Conservation (phyloP, 2,888 invertebrate genomes). For the Tachina lurida region DNA sequence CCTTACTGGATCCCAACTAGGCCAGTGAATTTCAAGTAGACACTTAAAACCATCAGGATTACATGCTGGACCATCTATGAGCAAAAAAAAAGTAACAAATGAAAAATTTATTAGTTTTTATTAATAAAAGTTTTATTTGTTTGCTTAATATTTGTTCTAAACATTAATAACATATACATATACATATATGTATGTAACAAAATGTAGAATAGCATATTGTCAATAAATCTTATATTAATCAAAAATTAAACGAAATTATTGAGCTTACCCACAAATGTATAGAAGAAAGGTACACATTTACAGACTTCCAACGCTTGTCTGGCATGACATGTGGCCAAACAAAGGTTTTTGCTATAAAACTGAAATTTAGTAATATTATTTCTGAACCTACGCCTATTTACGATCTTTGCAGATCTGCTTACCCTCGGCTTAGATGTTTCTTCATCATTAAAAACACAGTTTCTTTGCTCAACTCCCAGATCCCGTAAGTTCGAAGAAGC, state of each 20-base stretch:
- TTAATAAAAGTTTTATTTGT: too few species aligned
- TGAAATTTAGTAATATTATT: constrained; percentile 49
- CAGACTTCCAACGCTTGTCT: constrained; percentile 84
- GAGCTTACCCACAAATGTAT: constrained; percentile 79
- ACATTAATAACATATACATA: too few species aligned
- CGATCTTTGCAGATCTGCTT: not conserved
- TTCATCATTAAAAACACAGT: constrained; percentile 84
- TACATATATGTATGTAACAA: too few species aligned
- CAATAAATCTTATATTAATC: not conserved
- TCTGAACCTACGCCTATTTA: too few species aligned
- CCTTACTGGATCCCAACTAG: constrained; percentile 79
- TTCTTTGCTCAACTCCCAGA: constrained; percentile 83
- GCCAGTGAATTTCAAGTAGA: constrained; percentile 81
- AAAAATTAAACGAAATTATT: not conserved
- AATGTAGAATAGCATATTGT: too few species aligned
- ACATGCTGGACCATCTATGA: constrained; percentile 78
- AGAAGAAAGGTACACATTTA: constrained; percentile 85
- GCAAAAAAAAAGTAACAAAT: too few species aligned
- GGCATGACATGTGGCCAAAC: constrained; percentile 83
- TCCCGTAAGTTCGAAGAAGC: constrained; percentile 80
- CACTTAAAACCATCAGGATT: constrained; percentile 81
- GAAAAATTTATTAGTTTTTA: too few species aligned
- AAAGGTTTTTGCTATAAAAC: constrained; percentile 81
- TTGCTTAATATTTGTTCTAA: too few species aligned
- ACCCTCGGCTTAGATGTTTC: constrained; percentile 82